Conservation (phyloP, 2,113 vertebrate genomes). For the Dasypus novemcinctus region DNA sequence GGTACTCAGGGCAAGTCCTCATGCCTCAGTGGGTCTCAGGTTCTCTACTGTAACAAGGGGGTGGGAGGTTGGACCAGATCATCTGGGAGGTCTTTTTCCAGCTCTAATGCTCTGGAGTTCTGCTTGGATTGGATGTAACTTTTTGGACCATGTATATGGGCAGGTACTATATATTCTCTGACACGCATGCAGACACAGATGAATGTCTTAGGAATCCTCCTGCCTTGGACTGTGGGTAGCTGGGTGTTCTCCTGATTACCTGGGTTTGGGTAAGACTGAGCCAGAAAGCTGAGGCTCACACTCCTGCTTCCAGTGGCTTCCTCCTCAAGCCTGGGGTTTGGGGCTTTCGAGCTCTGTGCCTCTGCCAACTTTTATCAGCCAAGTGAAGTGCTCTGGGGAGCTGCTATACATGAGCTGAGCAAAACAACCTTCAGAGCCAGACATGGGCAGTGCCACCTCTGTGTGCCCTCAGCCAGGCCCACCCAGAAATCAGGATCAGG, state of each 20-base stretch:
- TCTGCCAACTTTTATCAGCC: neutral
- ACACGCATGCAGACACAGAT: neutral
- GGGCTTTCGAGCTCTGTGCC: neutral
- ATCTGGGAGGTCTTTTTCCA: neutral
- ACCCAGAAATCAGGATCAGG: neutral
- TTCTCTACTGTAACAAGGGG: neutral
- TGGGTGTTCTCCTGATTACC: neutral
- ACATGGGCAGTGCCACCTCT: neutral
- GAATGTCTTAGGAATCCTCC: neutral
- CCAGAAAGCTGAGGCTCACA: neutral
- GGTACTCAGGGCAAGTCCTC: neutral
- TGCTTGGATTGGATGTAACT: neutral
- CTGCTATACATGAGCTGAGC: neutral
- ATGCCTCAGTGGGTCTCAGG: neutral
- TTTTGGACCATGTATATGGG: neutral
- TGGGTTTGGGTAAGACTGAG: neutral
- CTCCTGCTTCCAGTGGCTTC: neutral
- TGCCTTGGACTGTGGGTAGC: neutral
- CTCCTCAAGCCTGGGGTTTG: neutral
- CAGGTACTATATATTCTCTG: neutral
- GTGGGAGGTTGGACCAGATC: neutral
- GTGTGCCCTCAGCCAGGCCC: neutral
- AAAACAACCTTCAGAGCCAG: neutral
- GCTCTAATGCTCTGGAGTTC: neutral
- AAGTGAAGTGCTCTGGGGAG: neutral